Evolutionary conservation across 2,113 vertebrate genomes (phyloP), one percentile per base, ranked within the genome.

Genomic region (Tympanuchus pallidicinctus): DNA sequence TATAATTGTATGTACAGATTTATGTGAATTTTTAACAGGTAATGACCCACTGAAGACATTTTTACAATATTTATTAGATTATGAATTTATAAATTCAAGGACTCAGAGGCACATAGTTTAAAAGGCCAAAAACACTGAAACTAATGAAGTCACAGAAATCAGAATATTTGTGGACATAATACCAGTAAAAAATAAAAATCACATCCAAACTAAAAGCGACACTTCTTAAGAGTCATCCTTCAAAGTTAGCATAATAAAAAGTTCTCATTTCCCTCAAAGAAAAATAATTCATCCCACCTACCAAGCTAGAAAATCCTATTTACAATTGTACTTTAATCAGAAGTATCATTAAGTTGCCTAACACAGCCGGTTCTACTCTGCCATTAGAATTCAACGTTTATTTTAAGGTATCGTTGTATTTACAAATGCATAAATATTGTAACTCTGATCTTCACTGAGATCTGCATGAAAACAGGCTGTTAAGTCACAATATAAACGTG

Each of bases 41-140:
- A 97, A 97, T 93, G 86, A 97, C 92, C 95, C 97, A 97, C 81
- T 88, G 91, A 95, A 97, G 97, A 97, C 52, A 71, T 97, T 98
- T 98, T 98, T 97, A 98, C 96, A 98, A 86, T 93, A 96, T 98
- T 98, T 98, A 98, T 98, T 98, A 97, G 96, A 97, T 97, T 97
- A 98, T 96, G 97, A 97, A 97, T 98, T 97, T 98, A 98, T 97
- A 98, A 98, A 97, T 96, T 96, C 96, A 97, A 97, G 96, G 97
- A 98, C 96, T 97, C 93, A 95, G 97, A 98, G 98, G 98, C 98
- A 98, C 97, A 97, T 97, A 96, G 97, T 98, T 98, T 97, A 96
- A 97, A 97, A 98, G 97, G 97, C 97, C 96, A 95, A 97, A 80
- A 97, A 95, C 97, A 98, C 96, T 74, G n/a, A 96, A 98, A 97